Percentiles rank a stretch among this genome's conserved stretches.
These are phyloP conservation scores for Aspidiotus destructor DNA, from an alignment of 2,888 invertebrate species.

Conservation along the genomic window DNA sequence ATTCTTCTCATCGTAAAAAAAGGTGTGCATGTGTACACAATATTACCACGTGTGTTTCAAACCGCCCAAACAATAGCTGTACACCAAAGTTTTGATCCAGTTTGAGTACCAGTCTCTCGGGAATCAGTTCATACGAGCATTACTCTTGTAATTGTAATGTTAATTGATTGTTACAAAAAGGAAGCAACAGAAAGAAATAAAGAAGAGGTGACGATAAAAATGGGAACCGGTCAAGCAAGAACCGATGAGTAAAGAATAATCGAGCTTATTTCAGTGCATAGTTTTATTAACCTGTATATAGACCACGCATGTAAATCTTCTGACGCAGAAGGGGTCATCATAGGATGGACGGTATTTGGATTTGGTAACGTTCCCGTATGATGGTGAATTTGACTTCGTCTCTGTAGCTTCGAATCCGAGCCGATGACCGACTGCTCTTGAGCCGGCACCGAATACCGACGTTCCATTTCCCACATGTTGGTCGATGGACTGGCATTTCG, in stretches of 20 bases:
- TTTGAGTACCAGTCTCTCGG: not conserved
- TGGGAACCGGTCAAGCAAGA: not conserved
- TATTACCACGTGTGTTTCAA: too few species aligned
- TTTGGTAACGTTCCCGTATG: conserved; percentile 36
- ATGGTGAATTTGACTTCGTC: conserved; percentile 26
- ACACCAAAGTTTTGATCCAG: not conserved
- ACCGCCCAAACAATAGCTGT: not conserved
- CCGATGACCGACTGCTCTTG: conserved; percentile 30
- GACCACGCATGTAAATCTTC: conserved; percentile 95
- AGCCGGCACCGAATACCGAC: conserved; percentile 31
- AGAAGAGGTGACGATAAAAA: not conserved
- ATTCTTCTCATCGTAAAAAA: not conserved
- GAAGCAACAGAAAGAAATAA: not conserved
- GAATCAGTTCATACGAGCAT: conserved; percentile 1
- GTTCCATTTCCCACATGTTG: conserved; percentile 34
- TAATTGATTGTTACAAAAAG: not conserved
- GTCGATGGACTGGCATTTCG: conserved; percentile 23
- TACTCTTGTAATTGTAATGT: not conserved
- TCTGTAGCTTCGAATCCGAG: conserved; percentile 27
- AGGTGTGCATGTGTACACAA: not conserved
- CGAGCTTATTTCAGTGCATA: too few species aligned
- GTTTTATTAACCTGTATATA: conserved; percentile 62
- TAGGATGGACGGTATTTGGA: conserved; percentile 32
- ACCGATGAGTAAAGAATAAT: conserved; percentile 1
- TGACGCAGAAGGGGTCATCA: conserved; percentile 52